Base-by-base conservation (phyloP, 1,140 invertebrate genomes). In the Papilio glaucus region DNA sequence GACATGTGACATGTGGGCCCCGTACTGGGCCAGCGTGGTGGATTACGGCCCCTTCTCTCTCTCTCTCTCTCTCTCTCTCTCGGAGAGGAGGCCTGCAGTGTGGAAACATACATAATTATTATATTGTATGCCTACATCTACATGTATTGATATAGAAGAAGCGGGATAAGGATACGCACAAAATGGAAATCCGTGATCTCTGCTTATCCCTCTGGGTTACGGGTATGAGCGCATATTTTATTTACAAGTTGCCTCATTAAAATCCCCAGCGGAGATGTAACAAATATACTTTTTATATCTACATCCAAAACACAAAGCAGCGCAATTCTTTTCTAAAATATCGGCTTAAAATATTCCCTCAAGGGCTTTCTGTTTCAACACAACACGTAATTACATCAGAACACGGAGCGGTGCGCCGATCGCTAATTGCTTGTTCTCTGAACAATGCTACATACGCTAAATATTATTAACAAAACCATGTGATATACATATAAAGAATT, bases 261-360 rank as follows among this genome's bases (percentile, higher is more conserved):
- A 45, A 15, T 15, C 42, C 15, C 12, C 42, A 41, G 12, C 13
- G 15, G 15, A 45, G n/a, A 15, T 45, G n/a, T 45, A 45, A 41
- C 1, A 41, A 41, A 39, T 42, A 42, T 42, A 45, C 12, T 18
- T 45, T 45, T 21, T 49, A 21, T 49, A 49, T 8, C 21, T 53
- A 53, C 21, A 53, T 53, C 45, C 21, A 53, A 53, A 53, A 53
- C 39, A 41, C 45, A 53, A 24, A 24, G 42, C 42, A 10, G 45
- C 8, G 0, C 21, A 53, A 53, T 53, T 53, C 45, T 21, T 0
- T 53, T 53, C 45, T 53, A 53, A 53, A 53, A 53, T 53, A 53
- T 53, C 45, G 18, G 9, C 45, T 53, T 53, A 53, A 10, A 53
- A 53, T 53, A 53, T 53, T 21, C 45, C 18, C 18, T 53, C 10